Base-by-base conservation (phyloP, 2,113 vertebrate species). In the Potamarius usumacintae region DNA sequence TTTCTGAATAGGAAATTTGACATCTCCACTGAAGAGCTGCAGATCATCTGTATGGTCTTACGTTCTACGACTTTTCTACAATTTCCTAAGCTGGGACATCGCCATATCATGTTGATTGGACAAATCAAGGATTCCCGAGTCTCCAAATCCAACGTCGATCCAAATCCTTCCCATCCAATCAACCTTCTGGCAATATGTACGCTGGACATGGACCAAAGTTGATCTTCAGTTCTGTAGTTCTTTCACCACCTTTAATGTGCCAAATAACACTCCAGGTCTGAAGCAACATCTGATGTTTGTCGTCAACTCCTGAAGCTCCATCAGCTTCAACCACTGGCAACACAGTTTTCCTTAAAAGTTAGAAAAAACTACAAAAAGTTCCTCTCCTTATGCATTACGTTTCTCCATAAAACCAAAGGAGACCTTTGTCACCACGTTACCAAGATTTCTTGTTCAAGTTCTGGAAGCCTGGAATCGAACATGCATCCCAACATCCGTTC, bases 11-110 rank as follows among this genome's bases (percentile, higher is more conserved):
- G 4, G 5, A 77, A 27, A 15, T 60, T 48, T 60, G 15, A 60
- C 25, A 83, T 65, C 22, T 48, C 11, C 0, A 8, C 1, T 63
- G 25, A 62, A 30, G 11, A 22, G 30, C 55, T 85, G 42, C 3
- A 30, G 57, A 53, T 53, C 20, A 81, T 79, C 83, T 85, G 77
- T 89, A 79, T 90, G 84, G 90, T 74, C 53, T 79, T 48, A 8
- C 57, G 30, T 57, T 85, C 52, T 53, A 52, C 82, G 87, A 83
- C 7, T 89, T 77, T 84, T 53, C 55, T 74, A 34, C 82, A 87
- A 88, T 89, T 27, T 42, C 89, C 82, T 86, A 72, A 76, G 78
- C 15, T 52, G 83, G 87, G 89, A 88, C 81, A 27, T 78, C 83
- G 57, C 85, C 82, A 89, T 0, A 90, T 83, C 30, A 18, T 78